These are phyloP conservation scores for Ophraella communa DNA, from an alignment of 2,888 invertebrate species.

Conservation along the genomic window DNA sequence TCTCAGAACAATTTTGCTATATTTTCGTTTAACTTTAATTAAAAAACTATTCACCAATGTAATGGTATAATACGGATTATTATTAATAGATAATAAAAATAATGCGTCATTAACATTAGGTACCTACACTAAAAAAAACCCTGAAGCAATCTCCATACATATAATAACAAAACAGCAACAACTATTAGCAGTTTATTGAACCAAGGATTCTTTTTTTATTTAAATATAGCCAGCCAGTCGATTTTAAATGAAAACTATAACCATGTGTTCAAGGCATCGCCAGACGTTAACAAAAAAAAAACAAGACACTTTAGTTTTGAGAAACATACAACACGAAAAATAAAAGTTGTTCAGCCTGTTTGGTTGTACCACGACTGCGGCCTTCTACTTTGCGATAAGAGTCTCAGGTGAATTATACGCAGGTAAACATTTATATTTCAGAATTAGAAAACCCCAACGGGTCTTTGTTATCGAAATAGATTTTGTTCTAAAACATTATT, in stretches of 20 bases:
- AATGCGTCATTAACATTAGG: too few species aligned
- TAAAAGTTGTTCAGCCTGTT: constrained; percentile 30
- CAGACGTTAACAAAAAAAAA: constrained; percentile 6
- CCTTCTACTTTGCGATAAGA: constrained; percentile 14
- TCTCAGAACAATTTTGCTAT: too few species aligned
- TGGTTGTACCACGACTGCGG: constrained; percentile 10
- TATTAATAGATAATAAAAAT: too few species aligned
- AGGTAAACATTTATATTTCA: too few species aligned
- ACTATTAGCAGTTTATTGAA: neutral
- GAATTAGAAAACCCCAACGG: too few species aligned
- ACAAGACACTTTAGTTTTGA: constrained; percentile 19
- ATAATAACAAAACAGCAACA: neutral
- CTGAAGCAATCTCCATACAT: neutral
- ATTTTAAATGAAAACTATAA: neutral
- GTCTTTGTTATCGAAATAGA: too few species aligned
- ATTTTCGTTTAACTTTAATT: too few species aligned
- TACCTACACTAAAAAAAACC: neutral
- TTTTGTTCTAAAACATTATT: too few species aligned
- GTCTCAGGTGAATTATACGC: too few species aligned
- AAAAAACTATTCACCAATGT: too few species aligned
- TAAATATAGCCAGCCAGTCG: neutral
- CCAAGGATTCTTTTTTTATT: neutral
- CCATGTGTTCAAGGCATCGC: neutral
- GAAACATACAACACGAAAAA: constrained; percentile 13
- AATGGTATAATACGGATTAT: too few species aligned